These are phyloP conservation scores for Trissolcus basalis DNA, from an alignment of 1,140 invertebrate genomes.

Conservation along the genomic window DNA sequence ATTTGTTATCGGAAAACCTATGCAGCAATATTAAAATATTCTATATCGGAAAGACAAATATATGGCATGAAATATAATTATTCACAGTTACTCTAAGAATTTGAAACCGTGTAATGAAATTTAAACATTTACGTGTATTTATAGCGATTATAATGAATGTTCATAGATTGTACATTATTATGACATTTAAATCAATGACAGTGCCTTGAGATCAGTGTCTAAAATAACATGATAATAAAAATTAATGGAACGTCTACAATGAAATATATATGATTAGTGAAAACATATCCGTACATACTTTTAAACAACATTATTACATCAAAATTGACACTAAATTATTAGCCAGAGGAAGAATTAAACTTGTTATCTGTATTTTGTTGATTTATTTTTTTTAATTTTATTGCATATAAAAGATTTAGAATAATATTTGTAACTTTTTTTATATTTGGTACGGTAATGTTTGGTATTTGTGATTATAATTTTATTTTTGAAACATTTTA, in stretches of 20 bases:
- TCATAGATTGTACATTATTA: conserved; percentile 29
- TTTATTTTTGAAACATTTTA: no score
- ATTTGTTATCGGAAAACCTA: conserved; percentile 37
- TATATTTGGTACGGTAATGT: no score
- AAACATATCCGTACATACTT: background rate
- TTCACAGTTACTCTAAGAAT: background rate
- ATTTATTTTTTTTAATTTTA: no score
- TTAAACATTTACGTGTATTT: conserved; percentile 11
- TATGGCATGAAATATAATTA: no score
- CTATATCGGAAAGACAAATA: background rate
- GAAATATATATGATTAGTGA: background rate
- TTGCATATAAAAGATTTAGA: no score
- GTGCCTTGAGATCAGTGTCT: conserved; percentile 55
- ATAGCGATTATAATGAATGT: conserved; percentile 14
- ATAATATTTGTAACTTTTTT: no score
- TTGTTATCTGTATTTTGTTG: no score
- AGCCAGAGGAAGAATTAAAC: no score
- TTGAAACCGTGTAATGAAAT: conserved; percentile 2
- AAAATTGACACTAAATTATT: background rate
- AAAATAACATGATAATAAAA: conserved; percentile 28
- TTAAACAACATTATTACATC: no score
- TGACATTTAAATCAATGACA: conserved; percentile 29
- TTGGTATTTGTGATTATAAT: no score
- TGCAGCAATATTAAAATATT: conserved; percentile 19
- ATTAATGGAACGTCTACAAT: conserved; percentile 1